Evolutionary conservation across 30 jellyfish, hydroid and myxozoan species (phyloP).

Genomic region (Sanderia malayensis): DNA sequence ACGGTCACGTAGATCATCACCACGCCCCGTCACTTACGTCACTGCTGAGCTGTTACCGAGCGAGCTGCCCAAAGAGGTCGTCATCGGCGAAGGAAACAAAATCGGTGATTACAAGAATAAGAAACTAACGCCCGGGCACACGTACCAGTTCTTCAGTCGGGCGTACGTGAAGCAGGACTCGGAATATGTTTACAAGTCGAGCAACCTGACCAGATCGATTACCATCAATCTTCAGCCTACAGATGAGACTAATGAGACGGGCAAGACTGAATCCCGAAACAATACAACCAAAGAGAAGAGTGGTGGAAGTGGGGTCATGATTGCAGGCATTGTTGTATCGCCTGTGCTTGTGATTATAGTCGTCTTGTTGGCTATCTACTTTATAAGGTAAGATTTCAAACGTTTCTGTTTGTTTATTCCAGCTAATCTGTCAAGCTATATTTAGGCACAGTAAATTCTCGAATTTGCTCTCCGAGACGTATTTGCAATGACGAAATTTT

Average conservation of each 20-base stretch:
- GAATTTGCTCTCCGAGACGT: no score
- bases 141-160: slow-evolving; percentile 58
- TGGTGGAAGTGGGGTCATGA: slow-evolving; percentile 27
- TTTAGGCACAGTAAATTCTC: no score
- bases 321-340: slow-evolving; percentile 37
- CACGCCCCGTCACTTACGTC: slow-evolving; percentile 27
- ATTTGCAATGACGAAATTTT: no score
- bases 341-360: slow-evolving; percentile 30
- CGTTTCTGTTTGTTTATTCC: no score
- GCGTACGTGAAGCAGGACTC: slow-evolving; percentile 55
- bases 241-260: background rate
- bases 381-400: slow-evolving; percentile 45
- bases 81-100: slow-evolving; percentile 74
- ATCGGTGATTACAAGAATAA: slow-evolving; percentile 45
- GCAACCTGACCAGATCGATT: slow-evolving; percentile 35
- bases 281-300: background rate
- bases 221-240: background rate
- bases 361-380: slow-evolving; percentile 8
- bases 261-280: background rate
- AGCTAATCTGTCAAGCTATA: no score
- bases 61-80: slow-evolving; percentile 62
- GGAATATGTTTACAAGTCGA: slow-evolving; percentile 17
- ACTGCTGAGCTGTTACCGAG: slow-evolving; percentile 57
- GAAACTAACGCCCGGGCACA: slow-evolving; percentile 42
- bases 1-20: slow-evolving; percentile 17